Percentiles rank a stretch among this genome's conserved stretches.
These are phyloP conservation scores for Poeciliopsis turrubarensis DNA, from an alignment of 2,113 vertebrate genomes.

Conservation along the genomic window DNA sequence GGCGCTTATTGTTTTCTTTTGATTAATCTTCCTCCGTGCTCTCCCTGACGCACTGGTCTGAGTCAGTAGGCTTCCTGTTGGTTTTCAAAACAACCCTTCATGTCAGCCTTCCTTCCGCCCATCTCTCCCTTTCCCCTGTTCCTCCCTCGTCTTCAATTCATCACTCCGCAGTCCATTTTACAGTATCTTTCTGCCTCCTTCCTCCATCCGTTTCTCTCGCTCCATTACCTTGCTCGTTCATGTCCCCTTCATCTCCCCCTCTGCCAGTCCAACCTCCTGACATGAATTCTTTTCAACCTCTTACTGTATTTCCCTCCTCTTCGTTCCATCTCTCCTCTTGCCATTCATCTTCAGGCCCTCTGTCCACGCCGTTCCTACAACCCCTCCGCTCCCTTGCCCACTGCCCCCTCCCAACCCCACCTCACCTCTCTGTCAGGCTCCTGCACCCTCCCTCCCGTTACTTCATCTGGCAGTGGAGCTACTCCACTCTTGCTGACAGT, in stretches of 20 bases:
- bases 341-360: slow-evolving; percentile 70
- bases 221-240: slow-evolving; percentile 70
- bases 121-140: slow-evolving; percentile 30
- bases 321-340: slow-evolving; percentile 51
- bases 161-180: slow-evolving; percentile 69
- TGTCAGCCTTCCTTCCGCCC: slow-evolving; percentile 68
- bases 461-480: slow-evolving; percentile 66
- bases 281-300: slow-evolving; percentile 66
- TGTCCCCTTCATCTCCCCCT: slow-evolving; percentile 69
- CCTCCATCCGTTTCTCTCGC: slow-evolving; percentile 67
- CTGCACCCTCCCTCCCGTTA: slow-evolving; percentile 42
- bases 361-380: slow-evolving; percentile 52
- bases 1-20: slow-evolving; percentile 67
- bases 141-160: slow-evolving; percentile 67
- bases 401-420: slow-evolving; percentile 6
- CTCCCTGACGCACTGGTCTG: slow-evolving; percentile 58
- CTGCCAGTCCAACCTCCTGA: slow-evolving; percentile 71
- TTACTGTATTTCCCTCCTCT: slow-evolving; percentile 70
- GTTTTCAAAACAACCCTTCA: slow-evolving; percentile 75
- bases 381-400: slow-evolving; percentile 41
- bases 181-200: slow-evolving; percentile 70
- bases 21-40: slow-evolving; percentile 68
- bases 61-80: slow-evolving; percentile 74
- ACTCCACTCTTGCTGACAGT: slow-evolving; percentile 76
- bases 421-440: slow-evolving; percentile 49